phyloP scores from a whole-genome alignment of 2,888 invertebrate species.

The Drosophila mimetica region DNA sequence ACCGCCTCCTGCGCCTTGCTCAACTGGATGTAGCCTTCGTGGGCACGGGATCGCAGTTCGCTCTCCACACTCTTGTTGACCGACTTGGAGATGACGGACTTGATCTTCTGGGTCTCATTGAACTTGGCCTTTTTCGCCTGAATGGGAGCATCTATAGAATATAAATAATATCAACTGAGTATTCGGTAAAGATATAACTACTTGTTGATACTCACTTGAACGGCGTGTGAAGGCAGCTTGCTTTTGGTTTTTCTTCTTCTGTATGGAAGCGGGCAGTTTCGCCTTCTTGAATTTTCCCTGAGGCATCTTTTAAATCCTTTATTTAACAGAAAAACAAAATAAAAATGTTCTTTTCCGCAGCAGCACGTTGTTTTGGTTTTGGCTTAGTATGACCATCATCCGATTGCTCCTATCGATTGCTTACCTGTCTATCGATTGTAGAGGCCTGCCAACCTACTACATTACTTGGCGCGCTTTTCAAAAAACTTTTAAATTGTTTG shows the following conservation, averaged over 20 bases:
- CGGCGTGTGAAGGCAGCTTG: conserved; percentile 85
- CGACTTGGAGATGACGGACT: conserved; percentile 87
- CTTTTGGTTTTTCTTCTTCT: conserved; percentile 85
- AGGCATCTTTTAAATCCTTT: conserved; percentile 84
- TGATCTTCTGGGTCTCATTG: conserved; percentile 87
- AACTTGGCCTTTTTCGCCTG: conserved; percentile 87
- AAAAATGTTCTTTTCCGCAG: background rate
- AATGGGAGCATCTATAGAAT: conserved; percentile 86
- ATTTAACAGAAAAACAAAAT: background rate
- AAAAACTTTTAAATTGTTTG: background rate
- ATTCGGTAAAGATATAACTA: background rate
- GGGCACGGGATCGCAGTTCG: conserved; percentile 86
- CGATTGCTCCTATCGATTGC: background rate
- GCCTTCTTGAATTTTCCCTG: conserved; percentile 88
- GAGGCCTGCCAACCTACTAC: conserved; percentile 9
- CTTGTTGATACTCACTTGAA: conserved; percentile 85
- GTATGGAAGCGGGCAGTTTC: conserved; percentile 85
- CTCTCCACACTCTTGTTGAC: conserved; percentile 87
- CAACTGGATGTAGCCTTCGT: conserved; percentile 84
- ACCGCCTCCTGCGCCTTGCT: conserved; percentile 86
- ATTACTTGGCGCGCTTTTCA: background rate
- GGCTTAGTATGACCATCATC: background rate
- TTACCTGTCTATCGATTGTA: conserved; percentile 10
- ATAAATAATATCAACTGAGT: background rate
- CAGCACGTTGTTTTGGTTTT: conserved; percentile 46